phyloP scores from a whole-genome alignment of 2,113 vertebrate species.

The Candoia aspera region DNA sequence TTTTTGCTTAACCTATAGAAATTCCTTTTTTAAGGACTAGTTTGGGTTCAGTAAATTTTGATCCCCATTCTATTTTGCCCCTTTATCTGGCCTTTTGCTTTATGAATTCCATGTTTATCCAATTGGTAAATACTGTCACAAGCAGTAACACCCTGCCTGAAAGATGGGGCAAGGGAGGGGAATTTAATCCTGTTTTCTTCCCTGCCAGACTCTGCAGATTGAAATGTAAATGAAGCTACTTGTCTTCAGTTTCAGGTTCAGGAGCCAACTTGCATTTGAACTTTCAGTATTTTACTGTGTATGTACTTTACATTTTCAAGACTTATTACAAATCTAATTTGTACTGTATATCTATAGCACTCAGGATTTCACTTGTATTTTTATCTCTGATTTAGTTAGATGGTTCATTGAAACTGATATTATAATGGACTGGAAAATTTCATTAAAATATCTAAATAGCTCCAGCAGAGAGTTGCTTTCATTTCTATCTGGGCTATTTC shows the following conservation, averaged over 20 bases:
- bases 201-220: conserved; percentile 17
- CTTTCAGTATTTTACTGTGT: conserved; percentile 9
- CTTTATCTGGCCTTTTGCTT: not conserved
- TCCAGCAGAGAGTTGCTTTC: conserved; percentile 23
- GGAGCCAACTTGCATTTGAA: conserved; percentile 20
- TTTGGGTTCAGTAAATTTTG: conserved; percentile 11
- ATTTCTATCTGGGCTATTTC: not conserved
- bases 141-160: conserved; percentile 26
- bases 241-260: conserved; percentile 53
- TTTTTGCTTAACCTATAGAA: not conserved
- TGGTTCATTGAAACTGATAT: conserved; percentile 36
- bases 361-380: not conserved
- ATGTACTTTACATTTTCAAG: conserved; percentile 11
- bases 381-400: conserved; percentile 18
- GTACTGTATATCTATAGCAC: conserved; percentile 4
- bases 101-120: conserved; percentile 20
- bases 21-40: conserved; percentile 5
- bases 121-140: conserved; percentile 22
- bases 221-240: conserved; percentile 50
- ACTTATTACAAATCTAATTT: not conserved
- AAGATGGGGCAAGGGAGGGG: conserved; percentile 6
- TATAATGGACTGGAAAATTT: conserved; percentile 27
- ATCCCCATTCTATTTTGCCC: not conserved
- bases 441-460: conserved; percentile 26
- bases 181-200: not conserved